Percentiles rank a stretch among this genome's conserved stretches.
phyloP scores from a whole-genome alignment of 2,113 vertebrate genomes.

The Odontophorus gujanensis region DNA sequence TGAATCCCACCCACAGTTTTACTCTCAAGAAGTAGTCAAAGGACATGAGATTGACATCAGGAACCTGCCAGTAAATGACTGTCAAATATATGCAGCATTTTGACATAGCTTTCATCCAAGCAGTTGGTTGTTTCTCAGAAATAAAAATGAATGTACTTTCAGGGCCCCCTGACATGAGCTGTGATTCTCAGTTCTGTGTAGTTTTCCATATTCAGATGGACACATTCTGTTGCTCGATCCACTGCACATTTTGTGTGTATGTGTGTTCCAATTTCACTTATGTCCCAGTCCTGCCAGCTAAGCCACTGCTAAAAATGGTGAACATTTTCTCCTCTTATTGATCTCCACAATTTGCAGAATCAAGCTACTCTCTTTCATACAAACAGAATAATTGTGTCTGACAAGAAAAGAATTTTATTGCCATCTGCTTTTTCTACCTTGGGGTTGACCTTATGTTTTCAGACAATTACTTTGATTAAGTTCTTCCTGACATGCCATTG shows the following conservation, averaged over 20 bases:
- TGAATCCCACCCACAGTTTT: slow-evolving; percentile 15
- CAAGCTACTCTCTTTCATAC: not conserved
- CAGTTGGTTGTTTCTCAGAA: slow-evolving; percentile 29
- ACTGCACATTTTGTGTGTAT: not conserved
- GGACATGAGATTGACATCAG: slow-evolving; percentile 37
- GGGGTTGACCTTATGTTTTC: slow-evolving; percentile 18
- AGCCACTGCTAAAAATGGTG: not conserved
- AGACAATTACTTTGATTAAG: slow-evolving; percentile 47
- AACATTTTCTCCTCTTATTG: not conserved
- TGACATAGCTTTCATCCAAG: slow-evolving; percentile 33
- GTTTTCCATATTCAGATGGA: not conserved
- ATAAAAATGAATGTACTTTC: not conserved
- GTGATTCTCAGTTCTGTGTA: not conserved
- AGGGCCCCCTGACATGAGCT: not conserved
- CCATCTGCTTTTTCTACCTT: not conserved
- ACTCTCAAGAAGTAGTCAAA: slow-evolving; percentile 29
- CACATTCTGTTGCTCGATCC: not conserved
- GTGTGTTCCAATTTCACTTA: not conserved
- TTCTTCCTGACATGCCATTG: not conserved
- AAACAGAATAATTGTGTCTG: not conserved
- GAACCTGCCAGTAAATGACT: slow-evolving; percentile 31
- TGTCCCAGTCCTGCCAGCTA: not conserved
- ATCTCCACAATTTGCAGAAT: not conserved
- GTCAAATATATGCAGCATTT: slow-evolving; percentile 32
- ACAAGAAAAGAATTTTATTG: not conserved